These are phyloP conservation scores for Parazoanthus atlanticus DNA, from an alignment of 92 coral and sea anemone species.

Conservation along the genomic window DNA sequence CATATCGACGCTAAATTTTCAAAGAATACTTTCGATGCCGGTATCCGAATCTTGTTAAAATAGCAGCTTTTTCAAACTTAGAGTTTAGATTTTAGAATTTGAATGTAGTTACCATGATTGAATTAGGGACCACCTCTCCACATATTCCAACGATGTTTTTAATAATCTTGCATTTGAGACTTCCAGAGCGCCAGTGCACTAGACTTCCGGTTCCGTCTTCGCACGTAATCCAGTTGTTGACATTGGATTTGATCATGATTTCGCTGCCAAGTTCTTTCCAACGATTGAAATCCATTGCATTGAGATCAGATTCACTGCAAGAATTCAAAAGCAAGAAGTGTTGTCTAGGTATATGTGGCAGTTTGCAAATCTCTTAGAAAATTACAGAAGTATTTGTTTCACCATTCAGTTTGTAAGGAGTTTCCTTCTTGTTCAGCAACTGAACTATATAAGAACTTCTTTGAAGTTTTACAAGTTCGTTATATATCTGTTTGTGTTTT, in stretches of 20 bases:
- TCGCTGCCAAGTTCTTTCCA: constrained; percentile 42
- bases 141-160: constrained; percentile 21
- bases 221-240: constrained; percentile 51
- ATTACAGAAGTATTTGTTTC: too few species aligned
- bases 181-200: constrained; percentile 22
- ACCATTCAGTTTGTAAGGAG: too few species aligned
- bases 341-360: too few species aligned
- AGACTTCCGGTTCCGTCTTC: constrained; percentile 33
- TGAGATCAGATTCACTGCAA: constrained; percentile 7
- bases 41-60: neutral
- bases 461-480: too few species aligned
- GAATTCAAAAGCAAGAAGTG: neutral
- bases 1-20: too few species aligned
- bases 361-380: too few species aligned
- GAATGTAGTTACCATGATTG: neutral
- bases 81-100: neutral
- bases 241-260: constrained; percentile 34
- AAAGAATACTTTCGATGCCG: too few species aligned
- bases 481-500: too few species aligned
- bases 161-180: constrained; percentile 21
- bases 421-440: too few species aligned
- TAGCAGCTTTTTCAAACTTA: neutral
- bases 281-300: constrained; percentile 35
- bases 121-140: constrained; percentile 4
- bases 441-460: too few species aligned